A percentile compares a stretch with the other conserved stretches of the same genome.
Evolutionary conservation across 2,888 invertebrate genomes (phyloP).

Genomic region (Girardia tigrina): DNA sequence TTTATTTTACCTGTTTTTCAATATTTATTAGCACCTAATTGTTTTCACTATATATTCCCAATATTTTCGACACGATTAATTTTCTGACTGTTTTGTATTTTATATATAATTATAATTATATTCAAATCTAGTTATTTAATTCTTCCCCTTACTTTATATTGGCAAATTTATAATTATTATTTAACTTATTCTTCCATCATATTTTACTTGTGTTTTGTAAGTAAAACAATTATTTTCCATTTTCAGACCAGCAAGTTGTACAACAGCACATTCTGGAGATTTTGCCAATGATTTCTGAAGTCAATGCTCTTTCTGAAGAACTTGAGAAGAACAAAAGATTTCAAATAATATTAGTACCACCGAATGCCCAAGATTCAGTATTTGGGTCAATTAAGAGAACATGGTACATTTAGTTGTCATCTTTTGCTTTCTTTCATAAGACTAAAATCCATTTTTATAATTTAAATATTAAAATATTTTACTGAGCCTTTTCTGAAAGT

Average conservation of each 20-base stretch:
- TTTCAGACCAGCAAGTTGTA: conserved; percentile 48
- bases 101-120: neutral
- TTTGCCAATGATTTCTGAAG: conserved; percentile 50
- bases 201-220: no score
- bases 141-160: neutral
- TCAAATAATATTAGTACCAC: conserved; percentile 49
- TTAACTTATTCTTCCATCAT: no score
- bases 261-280: conserved; percentile 50
- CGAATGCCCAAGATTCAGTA: conserved; percentile 32
- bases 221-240: no score
- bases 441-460: neutral
- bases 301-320: conserved; percentile 51
- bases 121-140: neutral
- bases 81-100: neutral
- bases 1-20: no score
- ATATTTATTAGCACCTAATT: no score
- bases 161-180: no score
- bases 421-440: neutral
- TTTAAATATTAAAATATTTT: no score
- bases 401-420: conserved; percentile 40
- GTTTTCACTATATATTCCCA: no score
- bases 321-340: conserved; percentile 49
- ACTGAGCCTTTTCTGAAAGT: no score
- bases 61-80: no score
- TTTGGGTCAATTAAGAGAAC: conserved; percentile 38